Evolutionary conservation across 2,888 invertebrate species (phyloP).

Genomic region (Ochropleura leucogaster): DNA sequence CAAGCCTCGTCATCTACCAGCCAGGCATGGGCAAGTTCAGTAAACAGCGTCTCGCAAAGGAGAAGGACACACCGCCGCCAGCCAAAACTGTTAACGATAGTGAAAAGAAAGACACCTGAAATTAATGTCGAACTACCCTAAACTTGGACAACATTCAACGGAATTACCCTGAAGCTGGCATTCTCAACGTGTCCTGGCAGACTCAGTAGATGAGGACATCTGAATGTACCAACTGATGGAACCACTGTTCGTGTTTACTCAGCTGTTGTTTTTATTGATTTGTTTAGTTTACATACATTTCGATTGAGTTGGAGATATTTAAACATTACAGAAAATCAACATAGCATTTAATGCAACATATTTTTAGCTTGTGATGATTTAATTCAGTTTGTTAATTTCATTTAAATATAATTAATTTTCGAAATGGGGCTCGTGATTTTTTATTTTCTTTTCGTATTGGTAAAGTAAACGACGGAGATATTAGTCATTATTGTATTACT

Average conservation of each 20-base stretch:
- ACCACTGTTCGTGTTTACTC: constrained; percentile 81
- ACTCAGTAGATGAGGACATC: constrained; percentile 80
- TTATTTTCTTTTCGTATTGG: constrained; percentile 57
- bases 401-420: constrained; percentile 88
- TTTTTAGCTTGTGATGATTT: constrained; percentile 86
- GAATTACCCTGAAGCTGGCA: constrained; percentile 87
- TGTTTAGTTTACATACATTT: constrained; percentile 82
- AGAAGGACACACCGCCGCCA: constrained; percentile 80
- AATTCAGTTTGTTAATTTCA: constrained; percentile 88
- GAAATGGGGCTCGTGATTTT: constrained; percentile 67
- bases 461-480: constrained; percentile 59
- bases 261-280: constrained; percentile 81
- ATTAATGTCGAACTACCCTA: constrained; percentile 75
- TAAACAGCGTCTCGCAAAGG: constrained; percentile 91
- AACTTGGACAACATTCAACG: constrained; percentile 89
- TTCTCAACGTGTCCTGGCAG: constrained; percentile 81
- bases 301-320: constrained; percentile 79
- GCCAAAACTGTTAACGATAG: constrained; percentile 83
- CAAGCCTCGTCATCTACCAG: constrained; percentile 96
- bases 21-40: constrained; percentile 96
- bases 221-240: constrained; percentile 85
- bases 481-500: constrained; percentile 72
- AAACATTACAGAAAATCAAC: constrained; percentile 75
- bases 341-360: constrained; percentile 81
- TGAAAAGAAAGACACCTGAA: constrained; percentile 90